Conservation (phyloP, 2,888 invertebrate genomes). For the Yponomeuta sedellus region DNA sequence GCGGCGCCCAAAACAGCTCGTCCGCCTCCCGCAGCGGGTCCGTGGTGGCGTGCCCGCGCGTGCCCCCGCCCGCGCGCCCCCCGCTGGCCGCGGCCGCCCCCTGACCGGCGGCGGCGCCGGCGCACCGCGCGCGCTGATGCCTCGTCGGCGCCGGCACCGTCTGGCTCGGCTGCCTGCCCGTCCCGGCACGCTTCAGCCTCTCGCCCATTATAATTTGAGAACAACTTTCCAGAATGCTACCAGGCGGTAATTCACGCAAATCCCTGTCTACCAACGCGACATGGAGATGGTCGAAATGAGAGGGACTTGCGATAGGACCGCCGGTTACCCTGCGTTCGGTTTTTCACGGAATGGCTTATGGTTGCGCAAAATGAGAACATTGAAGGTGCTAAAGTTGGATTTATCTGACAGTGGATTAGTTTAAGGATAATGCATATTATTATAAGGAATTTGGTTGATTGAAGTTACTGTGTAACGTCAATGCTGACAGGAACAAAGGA, state of each 20-base stretch:
- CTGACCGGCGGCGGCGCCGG: constrained; percentile 59
- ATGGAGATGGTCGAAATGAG: no score
- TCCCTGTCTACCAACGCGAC: background rate
- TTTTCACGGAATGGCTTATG: background rate
- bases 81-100: constrained; percentile 67
- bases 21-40: constrained; percentile 61
- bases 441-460: background rate
- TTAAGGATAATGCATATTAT: background rate
- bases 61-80: constrained; percentile 65
- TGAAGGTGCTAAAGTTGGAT: constrained; percentile 2
- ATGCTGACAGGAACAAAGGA: background rate
- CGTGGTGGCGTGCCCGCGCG: constrained; percentile 81
- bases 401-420: background rate
- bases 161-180: constrained; percentile 63
- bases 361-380: background rate
- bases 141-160: constrained; percentile 46
- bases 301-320: background rate
- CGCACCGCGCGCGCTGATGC: constrained; percentile 66
- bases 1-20: constrained; percentile 52
- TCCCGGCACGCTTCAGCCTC: constrained; percentile 41
- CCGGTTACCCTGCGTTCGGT: background rate
- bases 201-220: constrained; percentile 40
- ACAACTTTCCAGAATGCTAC: background rate
- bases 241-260: background rate
- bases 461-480: constrained; percentile 7